phyloP scores from a whole-genome alignment of 2,113 vertebrate species.

The Falco punctatus region DNA sequence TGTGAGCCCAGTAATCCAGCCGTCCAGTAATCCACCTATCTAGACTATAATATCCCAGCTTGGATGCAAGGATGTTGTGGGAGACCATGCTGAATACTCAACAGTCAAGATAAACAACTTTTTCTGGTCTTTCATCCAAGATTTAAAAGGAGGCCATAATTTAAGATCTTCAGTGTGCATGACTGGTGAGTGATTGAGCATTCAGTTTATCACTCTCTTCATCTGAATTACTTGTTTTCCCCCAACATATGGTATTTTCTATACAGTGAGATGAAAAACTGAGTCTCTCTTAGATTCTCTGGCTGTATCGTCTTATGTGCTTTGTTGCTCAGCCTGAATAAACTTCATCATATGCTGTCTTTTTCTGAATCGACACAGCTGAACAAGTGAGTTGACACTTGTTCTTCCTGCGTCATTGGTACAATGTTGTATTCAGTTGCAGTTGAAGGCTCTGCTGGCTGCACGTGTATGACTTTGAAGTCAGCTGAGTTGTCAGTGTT shows the following conservation, averaged over 20 bases:
- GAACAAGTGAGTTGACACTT: neutral
- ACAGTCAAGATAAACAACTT: neutral
- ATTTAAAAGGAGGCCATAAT: neutral
- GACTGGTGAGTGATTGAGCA: neutral
- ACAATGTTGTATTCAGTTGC: neutral
- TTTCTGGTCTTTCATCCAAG: neutral
- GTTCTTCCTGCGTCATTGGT: neutral
- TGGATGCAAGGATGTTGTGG: neutral
- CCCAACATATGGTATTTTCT: constrained; percentile 46
- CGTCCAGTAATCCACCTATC: neutral
- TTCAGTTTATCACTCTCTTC: neutral
- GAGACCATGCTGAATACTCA: neutral
- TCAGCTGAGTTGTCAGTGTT: neutral
- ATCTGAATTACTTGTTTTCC: constrained; percentile 28
- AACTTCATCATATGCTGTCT: neutral
- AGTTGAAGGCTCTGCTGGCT: neutral
- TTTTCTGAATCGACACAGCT: neutral
- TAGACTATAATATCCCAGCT: neutral
- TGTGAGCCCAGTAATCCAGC: neutral
- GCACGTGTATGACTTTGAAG: neutral
- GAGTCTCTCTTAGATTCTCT: neutral
- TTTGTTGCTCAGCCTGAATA: constrained; percentile 33
- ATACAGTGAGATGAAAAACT: constrained; percentile 6
- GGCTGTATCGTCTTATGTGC: neutral
- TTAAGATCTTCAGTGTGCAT: neutral